Evolutionary conservation across 2,113 vertebrate genomes (phyloP), one percentile per base, ranked within the genome.

Genomic region (Plectropomus leopardus): DNA sequence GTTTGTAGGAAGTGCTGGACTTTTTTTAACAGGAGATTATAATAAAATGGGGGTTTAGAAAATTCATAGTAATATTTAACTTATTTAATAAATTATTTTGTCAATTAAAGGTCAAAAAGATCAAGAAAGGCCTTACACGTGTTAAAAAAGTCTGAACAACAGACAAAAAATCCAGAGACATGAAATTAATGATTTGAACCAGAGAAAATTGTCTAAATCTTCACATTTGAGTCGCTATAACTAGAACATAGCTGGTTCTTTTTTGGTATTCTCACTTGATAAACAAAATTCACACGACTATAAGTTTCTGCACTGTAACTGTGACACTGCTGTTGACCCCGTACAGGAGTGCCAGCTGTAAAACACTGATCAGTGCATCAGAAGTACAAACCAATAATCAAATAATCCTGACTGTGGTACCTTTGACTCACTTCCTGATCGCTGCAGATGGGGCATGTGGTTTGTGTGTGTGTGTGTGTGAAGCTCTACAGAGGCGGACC

Each of bases 401-500:
- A 70, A 44, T 34, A 26, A 64, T 42, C 32, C 48, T 40, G 73
- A 45, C 40, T 47, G 40, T 61, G 13, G 1, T n/a, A 51, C 48
- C 64, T 65, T 44, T 76, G 16, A 64, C 67, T 53, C 71, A 72
- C 86, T 82, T 86, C 69, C 80, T 76, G 81, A 34, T 84, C 1
- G 6, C 40, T 67, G 42, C 44, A 63, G 54, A 81, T 21, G 0
- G 71, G 50, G 55, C 48, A 55, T 66, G 53, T 53, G 45, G 65
- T 72, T 7, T 51, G 21, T 50, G 48, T n/a, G 48, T 50, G 47
- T n/a, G n/a, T 48, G 45, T n/a, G n/a, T n/a, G n/a, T n/a, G n/a
- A n/a, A n/a, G n/a, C n/a, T n/a, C n/a, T n/a, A n/a, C n/a, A n/a
- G n/a, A n/a, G n/a, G n/a, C n/a, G n/a, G n/a, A n/a, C n/a, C n/a